A percentile compares a stretch with the other conserved stretches of the same genome.
These are phyloP conservation scores for Fulica atra DNA, from an alignment of 2,113 vertebrate genomes.

Conservation along the genomic window DNA sequence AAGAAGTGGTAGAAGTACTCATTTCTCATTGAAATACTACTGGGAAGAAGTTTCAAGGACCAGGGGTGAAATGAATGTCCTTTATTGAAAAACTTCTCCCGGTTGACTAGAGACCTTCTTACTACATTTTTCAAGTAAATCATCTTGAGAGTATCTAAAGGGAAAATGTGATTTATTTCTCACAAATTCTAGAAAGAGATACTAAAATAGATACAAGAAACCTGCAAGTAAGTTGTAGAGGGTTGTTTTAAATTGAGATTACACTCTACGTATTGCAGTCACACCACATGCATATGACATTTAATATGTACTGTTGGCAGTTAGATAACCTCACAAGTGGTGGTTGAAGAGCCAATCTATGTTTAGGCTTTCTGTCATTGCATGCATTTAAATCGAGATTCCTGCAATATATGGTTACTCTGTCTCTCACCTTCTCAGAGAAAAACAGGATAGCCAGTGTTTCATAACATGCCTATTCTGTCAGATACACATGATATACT, in stretches of 20 bases:
- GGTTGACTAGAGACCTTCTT: neutral
- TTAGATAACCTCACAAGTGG: constrained; percentile 50
- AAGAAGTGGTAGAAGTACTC: neutral
- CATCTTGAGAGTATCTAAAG: neutral
- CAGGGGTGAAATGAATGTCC: neutral
- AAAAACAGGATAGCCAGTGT: neutral
- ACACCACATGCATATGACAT: constrained; percentile 16
- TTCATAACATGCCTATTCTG: neutral
- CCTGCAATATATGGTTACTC: neutral
- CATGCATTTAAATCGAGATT: neutral
- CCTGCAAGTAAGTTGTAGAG: neutral
- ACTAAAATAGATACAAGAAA: neutral
- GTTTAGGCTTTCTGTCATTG: constrained; percentile 25
- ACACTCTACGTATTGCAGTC: neutral
- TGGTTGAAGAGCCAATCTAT: constrained; percentile 14
- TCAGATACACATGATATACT: neutral
- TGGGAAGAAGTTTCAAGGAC: neutral
- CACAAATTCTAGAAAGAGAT: neutral
- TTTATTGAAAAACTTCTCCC: neutral
- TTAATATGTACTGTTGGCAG: constrained; percentile 49
- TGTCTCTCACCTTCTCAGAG: neutral
- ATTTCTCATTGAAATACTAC: neutral
- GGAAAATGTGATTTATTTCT: neutral
- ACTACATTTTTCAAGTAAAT: neutral
- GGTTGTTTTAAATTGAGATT: constrained; percentile 31